Evolutionary conservation across 2,797 vertebrate species (phyloP).

Genomic region (Prunella strophiata): DNA sequence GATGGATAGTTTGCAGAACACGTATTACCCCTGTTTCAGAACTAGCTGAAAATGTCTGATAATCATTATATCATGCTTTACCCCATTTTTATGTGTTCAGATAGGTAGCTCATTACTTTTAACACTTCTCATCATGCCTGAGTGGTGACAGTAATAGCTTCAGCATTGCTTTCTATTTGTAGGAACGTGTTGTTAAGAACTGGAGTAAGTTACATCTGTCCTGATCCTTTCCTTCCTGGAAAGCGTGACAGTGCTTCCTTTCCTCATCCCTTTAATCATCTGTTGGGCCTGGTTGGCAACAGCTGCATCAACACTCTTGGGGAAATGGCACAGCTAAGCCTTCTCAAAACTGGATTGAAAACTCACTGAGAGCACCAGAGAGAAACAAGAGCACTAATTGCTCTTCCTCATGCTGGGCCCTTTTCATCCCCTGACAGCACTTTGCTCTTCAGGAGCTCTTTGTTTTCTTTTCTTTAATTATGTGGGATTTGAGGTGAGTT

Average conservation of each 20-base stretch:
- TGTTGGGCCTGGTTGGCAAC: neutral
- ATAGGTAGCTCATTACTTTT: conserved; percentile 12
- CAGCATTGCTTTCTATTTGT: neutral
- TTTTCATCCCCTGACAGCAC: neutral
- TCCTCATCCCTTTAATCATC: neutral
- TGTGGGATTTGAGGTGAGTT: neutral
- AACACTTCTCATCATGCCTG: neutral
- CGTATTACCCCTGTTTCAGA: neutral
- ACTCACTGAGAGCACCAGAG: neutral
- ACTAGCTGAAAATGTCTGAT: neutral
- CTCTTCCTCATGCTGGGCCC: neutral
- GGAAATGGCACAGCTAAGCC: neutral
- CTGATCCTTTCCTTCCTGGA: neutral
- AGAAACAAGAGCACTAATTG: neutral
- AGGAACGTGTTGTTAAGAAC: neutral
- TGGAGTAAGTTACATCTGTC: neutral
- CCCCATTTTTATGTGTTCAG: conserved; percentile 9
- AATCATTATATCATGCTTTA: neutral
- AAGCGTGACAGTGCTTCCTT: neutral
- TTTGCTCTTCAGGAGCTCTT: neutral
- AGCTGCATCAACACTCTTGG: neutral
- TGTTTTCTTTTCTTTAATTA: neutral
- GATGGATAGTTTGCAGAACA: conserved; percentile 11
- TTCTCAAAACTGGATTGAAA: neutral
- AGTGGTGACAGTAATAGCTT: neutral